Base-by-base conservation (phyloP, 2,888 invertebrate genomes). In the Pachydiplax longipennis region DNA sequence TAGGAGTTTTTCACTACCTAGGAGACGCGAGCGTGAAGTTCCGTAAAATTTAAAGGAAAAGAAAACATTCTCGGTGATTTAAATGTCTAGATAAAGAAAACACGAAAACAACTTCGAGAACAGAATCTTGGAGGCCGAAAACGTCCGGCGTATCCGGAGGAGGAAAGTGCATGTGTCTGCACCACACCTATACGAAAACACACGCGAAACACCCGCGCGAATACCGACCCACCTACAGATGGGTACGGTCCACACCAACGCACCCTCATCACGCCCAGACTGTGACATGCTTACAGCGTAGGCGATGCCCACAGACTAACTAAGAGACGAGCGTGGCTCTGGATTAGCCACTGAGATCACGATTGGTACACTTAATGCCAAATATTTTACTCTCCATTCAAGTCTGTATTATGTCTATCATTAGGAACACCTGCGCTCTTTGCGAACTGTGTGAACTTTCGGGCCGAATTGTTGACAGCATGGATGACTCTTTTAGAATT, bases 261-360 rank as follows among this genome's bases (percentile, higher is more conserved):
- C 83, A 83, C 18, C 31, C 65, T 87, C 87, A 87, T 87, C 87
- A 87, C 87, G 87, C 87, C 87, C 87, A 65, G 37, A 35, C 87
- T 87, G 87, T 87, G 87, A 65, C 87, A 65, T 87, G 25, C 61
- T 10, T 2, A 10, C n/a, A 18, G 61, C 87, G 87, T 87, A 61
- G 87, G 61, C n/a, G 40, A 44, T 44, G 40, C 44, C 53, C 53
- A 53, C 53, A 18, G 53, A 53, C 48, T 53, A 53, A 15, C 53
- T 53, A 53, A 18, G 12, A 48, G 48, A 13, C 1, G 53, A 53
- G 44, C 44, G 44, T 10, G 10, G 10, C 8, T 0, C 44, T 44
- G 10, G 44, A 44, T 44, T 44, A 44, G 44, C 53, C 53, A 18
- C 53, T 1, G 53, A 18, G 53, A 53, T 53, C 18, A 53, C 53